A percentile compares a stretch with the other conserved stretches of the same genome.
These are phyloP conservation scores for Drosophila rufa DNA, from an alignment of 1,140 invertebrate species.

Conservation along the genomic window DNA sequence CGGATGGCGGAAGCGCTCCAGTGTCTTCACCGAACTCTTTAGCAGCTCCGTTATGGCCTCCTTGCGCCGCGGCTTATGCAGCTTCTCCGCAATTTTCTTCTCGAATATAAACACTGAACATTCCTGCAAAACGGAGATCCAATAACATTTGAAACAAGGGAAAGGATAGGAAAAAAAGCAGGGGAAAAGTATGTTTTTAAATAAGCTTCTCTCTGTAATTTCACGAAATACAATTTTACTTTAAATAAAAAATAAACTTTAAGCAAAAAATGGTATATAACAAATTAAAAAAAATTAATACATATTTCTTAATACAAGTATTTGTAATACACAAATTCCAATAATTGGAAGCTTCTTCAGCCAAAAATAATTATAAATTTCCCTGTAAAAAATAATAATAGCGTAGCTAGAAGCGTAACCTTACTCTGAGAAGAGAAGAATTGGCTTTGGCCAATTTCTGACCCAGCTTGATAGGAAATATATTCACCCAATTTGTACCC, in stretches of 20 bases:
- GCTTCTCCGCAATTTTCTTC: constrained; percentile 96
- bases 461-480: not conserved
- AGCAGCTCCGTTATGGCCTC: constrained; percentile 96
- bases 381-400: not conserved
- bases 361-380: not conserved
- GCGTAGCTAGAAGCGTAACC: too few relatives aligned
- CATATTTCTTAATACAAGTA: too few relatives aligned
- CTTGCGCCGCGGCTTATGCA: constrained; percentile 96
- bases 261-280: too few relatives aligned
- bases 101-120: constrained; percentile 98
- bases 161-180: not conserved
- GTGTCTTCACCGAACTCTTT: constrained; percentile 91
- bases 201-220: not conserved
- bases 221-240: too few relatives aligned
- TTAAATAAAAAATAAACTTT: too few relatives aligned
- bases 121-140: constrained; percentile 89
- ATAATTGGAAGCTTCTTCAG: not conserved
- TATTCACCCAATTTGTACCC: not conserved
- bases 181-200: not conserved
- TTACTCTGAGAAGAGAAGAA: too few relatives aligned
- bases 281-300: too few relatives aligned
- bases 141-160: not conserved
- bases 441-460: too few relatives aligned
- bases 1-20: constrained; percentile 95
- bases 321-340: not conserved